Percentiles rank a stretch among this genome's conserved stretches.
Conservation (phyloP, 92 coral and sea anemone species). For the Metridium senile region DNA sequence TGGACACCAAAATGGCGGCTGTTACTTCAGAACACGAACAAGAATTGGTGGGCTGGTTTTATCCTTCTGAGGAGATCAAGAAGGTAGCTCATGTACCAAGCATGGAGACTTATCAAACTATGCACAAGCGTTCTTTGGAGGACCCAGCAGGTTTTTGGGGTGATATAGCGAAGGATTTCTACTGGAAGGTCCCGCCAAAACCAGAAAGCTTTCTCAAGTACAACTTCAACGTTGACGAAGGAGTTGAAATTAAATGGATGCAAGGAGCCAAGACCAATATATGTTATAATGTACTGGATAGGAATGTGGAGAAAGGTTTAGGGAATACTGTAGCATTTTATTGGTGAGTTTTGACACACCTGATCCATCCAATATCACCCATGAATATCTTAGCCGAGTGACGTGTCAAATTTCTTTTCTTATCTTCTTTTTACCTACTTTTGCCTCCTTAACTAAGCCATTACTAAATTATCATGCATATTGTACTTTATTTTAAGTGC, state of each 20-base stretch:
- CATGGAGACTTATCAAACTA: constrained; percentile 80
- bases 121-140: constrained; percentile 80
- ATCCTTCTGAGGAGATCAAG: constrained; percentile 68
- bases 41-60: constrained; percentile 78
- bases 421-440: too few relatives aligned
- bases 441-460: background rate
- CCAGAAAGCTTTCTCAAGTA: constrained; percentile 64
- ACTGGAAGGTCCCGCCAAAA: constrained; percentile 88
- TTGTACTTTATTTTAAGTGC: background rate
- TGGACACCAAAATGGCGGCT: constrained; percentile 58
- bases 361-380: background rate
- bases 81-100: constrained; percentile 80
- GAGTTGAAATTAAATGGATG: constrained; percentile 91
- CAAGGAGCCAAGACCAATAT: constrained; percentile 95
- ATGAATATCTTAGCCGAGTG: background rate
- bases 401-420: constrained; percentile 12
- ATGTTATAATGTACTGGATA: constrained; percentile 93
- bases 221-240: constrained; percentile 84
- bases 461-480: background rate
- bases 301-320: constrained; percentile 84
- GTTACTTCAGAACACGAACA: constrained; percentile 57
- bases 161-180: constrained; percentile 80
- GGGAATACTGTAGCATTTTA: constrained; percentile 86
- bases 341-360: constrained; percentile 65
- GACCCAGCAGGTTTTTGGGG: constrained; percentile 97